These are phyloP conservation scores for Chionis minor DNA, from an alignment of 2,113 vertebrate genomes.

Conservation along the genomic window DNA sequence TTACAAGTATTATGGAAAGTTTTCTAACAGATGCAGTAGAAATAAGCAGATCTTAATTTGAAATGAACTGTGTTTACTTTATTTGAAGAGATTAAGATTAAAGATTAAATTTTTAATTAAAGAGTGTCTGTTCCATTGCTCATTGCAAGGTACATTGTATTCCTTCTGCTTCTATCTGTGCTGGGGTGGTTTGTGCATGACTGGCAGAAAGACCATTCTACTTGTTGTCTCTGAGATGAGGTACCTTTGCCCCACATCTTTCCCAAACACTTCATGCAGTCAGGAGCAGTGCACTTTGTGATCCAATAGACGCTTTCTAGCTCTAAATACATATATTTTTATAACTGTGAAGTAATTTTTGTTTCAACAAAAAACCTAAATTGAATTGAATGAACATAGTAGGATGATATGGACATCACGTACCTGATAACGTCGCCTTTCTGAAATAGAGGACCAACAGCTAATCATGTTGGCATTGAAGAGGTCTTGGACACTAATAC, in stretches of 20 bases:
- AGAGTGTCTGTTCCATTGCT: neutral
- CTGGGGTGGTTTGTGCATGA: neutral
- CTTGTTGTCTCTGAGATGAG: neutral
- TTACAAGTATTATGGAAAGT: neutral
- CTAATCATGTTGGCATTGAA: neutral
- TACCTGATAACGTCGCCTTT: neutral
- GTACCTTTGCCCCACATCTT: neutral
- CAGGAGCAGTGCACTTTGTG: neutral
- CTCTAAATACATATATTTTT: neutral
- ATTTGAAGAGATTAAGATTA: too few relatives aligned
- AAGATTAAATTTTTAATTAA: too few relatives aligned
- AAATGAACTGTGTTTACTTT: neutral
- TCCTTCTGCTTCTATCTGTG: neutral
- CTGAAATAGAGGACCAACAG: neutral
- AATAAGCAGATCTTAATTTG: neutral
- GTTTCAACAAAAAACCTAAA: neutral
- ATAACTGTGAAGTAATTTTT: neutral
- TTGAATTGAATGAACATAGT: neutral
- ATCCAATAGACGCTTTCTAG: neutral
- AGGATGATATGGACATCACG: neutral
- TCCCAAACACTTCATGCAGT: neutral
- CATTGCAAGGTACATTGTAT: neutral
- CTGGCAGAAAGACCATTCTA: neutral
- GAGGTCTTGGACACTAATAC: neutral
- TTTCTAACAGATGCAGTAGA: neutral